Evolutionary conservation across 2,797 vertebrate species (phyloP), one percentile per base, ranked within the genome.

Genomic region (Bovichtus diacanthus): DNA sequence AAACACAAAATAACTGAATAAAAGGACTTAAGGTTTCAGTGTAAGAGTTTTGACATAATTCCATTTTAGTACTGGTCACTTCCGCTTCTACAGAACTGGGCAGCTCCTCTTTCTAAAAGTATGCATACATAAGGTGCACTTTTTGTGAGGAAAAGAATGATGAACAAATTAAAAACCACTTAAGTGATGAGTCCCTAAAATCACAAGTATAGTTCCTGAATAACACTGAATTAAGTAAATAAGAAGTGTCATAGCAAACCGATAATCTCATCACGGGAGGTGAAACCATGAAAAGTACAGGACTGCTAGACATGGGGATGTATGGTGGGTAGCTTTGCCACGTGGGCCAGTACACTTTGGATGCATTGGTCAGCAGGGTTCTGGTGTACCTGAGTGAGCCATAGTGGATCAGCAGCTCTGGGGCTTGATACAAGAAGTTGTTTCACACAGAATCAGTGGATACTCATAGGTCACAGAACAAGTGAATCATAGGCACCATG

Each of bases 11-110:
- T n/a, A n/a, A n/a, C n/a, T n/a, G n/a, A n/a, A 27, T 18, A n/a
- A 29, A 23, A 18, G 1, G 1, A 23, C 4, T 63, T 34, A 0
- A 21, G 1, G 19, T 53, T n/a, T n/a, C n/a, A n/a, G n/a, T n/a
- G n/a, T n/a, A n/a, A n/a, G n/a, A n/a, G n/a, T n/a, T 61, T 27
- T 16, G 5, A 13, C 3, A 59, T 58, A 5, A 19, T 44, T 29
- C 0, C 11, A 6, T 34, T 25, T 27, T 1, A n/a, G 2, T 27
- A 2, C 0, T 18, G 1, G 5, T 10, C 16, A 5, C 19, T 49
- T 5, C 11, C 4, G 56, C 15, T 5, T 79, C 36, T 23, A 8
- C 9, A 23, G 3, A 31, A 15, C 2, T 10, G 4, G 49, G 19
- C 9, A 2, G 3, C 13, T 50, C 41, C 31, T 8, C 19, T n/a